Evolutionary conservation across 1,140 invertebrate species (phyloP), one percentile per base, ranked within the genome.

Genomic region (Paraescarpia echinospica): DNA sequence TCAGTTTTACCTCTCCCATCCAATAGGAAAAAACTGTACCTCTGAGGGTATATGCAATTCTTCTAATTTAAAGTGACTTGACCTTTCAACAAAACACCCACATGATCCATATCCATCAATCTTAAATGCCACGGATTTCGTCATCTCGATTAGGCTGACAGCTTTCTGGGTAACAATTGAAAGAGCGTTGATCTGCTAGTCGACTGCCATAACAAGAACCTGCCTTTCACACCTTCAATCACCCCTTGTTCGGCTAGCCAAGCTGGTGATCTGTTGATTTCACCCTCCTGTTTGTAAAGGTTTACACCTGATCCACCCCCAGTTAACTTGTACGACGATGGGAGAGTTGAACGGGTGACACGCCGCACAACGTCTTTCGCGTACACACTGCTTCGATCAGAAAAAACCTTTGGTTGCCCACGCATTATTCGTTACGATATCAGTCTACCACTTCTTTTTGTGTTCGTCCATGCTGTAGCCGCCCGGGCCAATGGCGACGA

Each of bases 401-500:
- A 41, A n/a, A 51, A 18, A 51, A 18, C 59, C 59, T 77, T 77
- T 77, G 59, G 59, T 77, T 77, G 59, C 59, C 59, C 4, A 4
- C 27, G 59, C 22, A 18, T 77, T 77, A 77, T 77, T 77, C 18
- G 22, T 27, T 18, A 77, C 59, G 59, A 77, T 31, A 31, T 41
- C 18, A 35, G 27, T 27, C 48, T 93, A 93, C 93, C 93, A 93
- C 59, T 93, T 93, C 92, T 99, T 99, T 96, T 99, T 99, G 96
- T 99, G 99, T 95, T 99, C 99, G 96, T 99, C 99, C 98, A 99
- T 99, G 91, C 99, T 99, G 48, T 99, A 48, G 92, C 98, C 99
- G 93, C 99, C 99, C 34, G 99, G 99, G 34, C 99, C 99, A 93
- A 99, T 97, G 91, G 98, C 98, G 1, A 99, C 99, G 94, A 99